These are phyloP conservation scores for Toxotes chatareus DNA, from an alignment of 2,113 vertebrate genomes.

Conservation along the genomic window DNA sequence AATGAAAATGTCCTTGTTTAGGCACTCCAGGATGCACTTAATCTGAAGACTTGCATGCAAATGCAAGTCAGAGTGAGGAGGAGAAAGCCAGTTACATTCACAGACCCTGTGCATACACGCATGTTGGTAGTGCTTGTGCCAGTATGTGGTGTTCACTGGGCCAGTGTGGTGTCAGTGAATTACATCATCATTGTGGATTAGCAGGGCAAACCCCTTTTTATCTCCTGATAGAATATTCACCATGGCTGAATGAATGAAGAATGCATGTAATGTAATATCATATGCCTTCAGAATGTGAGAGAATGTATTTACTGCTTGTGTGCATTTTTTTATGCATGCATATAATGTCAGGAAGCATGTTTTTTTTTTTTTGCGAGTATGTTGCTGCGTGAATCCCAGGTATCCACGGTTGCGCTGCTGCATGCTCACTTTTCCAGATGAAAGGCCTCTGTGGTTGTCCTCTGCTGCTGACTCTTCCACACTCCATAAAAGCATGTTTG, in stretches of 20 bases:
- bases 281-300: conserved; percentile 29
- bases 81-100: conserved; percentile 10
- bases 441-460: conserved; percentile 47
- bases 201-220: conserved; percentile 42
- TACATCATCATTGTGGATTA: conserved; percentile 57
- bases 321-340: neutral
- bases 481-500: conserved; percentile 47
- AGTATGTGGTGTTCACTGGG: conserved; percentile 16
- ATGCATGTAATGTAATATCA: conserved; percentile 38
- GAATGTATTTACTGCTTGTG: neutral
- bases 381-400: neutral
- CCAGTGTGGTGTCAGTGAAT: conserved; percentile 43
- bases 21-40: conserved; percentile 2
- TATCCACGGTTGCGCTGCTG: neutral
- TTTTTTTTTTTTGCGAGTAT: neutral
- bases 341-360: neutral
- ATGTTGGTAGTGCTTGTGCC: conserved; percentile 9
- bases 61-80: conserved; percentile 20
- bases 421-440: conserved; percentile 50
- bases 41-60: conserved; percentile 25
- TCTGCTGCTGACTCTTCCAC: conserved; percentile 48
- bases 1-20: conserved; percentile 46
- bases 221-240: conserved; percentile 64
- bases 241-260: conserved; percentile 44
- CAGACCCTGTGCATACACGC: neutral